These are phyloP conservation scores for Hypercompe scribonia DNA, from an alignment of 2,888 invertebrate genomes.

Conservation along the genomic window DNA sequence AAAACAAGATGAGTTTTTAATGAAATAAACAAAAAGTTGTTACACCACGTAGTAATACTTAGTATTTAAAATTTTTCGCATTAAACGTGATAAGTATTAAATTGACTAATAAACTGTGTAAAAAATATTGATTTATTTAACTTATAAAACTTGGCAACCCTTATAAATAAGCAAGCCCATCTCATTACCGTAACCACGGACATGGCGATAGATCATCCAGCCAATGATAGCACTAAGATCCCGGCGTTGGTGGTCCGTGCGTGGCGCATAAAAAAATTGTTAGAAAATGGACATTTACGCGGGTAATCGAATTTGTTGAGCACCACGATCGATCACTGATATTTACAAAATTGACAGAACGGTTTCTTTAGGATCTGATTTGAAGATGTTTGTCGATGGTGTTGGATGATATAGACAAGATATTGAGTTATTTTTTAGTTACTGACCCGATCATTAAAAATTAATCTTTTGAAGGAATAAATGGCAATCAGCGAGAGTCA, in stretches of 20 bases:
- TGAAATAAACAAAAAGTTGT: neutral
- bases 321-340: slow-evolving; percentile 47
- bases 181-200: slow-evolving; percentile 61
- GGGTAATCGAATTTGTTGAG: slow-evolving; percentile 66
- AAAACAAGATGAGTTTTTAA: neutral
- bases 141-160: slow-evolving; percentile 42
- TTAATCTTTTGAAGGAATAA: neutral
- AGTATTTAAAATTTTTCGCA: too few species aligned
- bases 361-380: slow-evolving; percentile 26
- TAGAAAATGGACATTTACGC: slow-evolving; percentile 72
- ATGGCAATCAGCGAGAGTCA: neutral
- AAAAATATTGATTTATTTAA: neutral
- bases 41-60: neutral
- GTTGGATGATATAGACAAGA: slow-evolving; percentile 5
- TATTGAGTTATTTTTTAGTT: neutral
- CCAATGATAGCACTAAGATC: slow-evolving; percentile 80
- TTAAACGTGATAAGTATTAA: too few species aligned
- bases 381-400: slow-evolving; percentile 16
- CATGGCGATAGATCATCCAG: slow-evolving; percentile 80
- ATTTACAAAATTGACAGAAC: slow-evolving; percentile 23
- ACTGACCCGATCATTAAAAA: neutral
- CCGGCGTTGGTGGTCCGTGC: slow-evolving; percentile 75
- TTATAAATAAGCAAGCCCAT: slow-evolving; percentile 69
- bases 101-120: too few species aligned
- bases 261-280: slow-evolving; percentile 56